Evolutionary conservation across 2,888 invertebrate species (phyloP), one percentile per base, ranked within the genome.

Genomic region (Hoplodrina blanda): DNA sequence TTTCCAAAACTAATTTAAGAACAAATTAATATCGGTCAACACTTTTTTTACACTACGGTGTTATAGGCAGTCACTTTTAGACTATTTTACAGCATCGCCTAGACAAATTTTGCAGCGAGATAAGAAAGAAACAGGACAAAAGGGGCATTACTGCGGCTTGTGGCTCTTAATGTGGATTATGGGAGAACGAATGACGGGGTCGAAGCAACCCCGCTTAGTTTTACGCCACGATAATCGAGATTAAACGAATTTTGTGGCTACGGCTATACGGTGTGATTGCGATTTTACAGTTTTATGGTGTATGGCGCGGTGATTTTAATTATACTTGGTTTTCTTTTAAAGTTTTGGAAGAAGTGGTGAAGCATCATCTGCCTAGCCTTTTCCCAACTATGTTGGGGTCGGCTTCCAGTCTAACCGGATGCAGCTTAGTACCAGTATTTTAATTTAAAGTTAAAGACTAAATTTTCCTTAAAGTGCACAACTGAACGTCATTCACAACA

Each of bases 51-150:
- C 81, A 37, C 49, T 73, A 64, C 87, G 85, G 93, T 94, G 91
- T 91, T 79, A 92, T 41, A 76, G 5, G 6, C 71, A 62, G 75
- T 76, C 80, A 75, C 81, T 88, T 87, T 89, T 89, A 91, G 91
- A 93, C 91, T 90, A 91, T 92, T 94, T 93, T 91, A 92, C 91
- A 90, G 92, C 91, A 90, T 92, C 91, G 93, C 95, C 94, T 94
- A 95, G 95, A 96, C 95, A 95, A 95, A 95, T 96, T 95, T 94
- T 91, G 91, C 89, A 85, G 87, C 73, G 84, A 94, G 95, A 95
- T 95, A 95, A 95, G 95, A 95, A 95, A 95, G 94, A 94, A 94
- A 91, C 91, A 92, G 91, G 90, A 94, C 92, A 91, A 90, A 89
- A 88, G 92, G 90, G 89, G 91, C 87, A 93, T 93, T 93, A 93